These are phyloP conservation scores for Xyrichtys novacula DNA, from an alignment of 2,797 vertebrate genomes.

Conservation along the genomic window DNA sequence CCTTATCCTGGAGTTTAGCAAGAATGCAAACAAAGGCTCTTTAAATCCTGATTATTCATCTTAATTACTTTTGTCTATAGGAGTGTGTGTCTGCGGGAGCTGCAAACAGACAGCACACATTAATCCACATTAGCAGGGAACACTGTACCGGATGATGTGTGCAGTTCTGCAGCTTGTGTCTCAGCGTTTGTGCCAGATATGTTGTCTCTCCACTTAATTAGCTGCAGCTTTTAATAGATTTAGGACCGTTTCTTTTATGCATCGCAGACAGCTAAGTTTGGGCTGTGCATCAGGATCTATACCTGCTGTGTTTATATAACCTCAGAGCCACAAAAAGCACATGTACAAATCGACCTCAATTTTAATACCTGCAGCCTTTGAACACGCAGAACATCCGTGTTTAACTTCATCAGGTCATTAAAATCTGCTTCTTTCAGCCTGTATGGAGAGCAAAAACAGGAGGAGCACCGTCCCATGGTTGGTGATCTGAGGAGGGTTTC, in stretches of 20 bases:
- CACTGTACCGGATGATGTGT: conserved; percentile 62
- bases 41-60: conserved; percentile 90
- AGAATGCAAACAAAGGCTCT: conserved; percentile 86
- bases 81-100: conserved; percentile 70
- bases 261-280: background rate
- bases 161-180: conserved; percentile 61
- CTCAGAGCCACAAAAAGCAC: too few relatives aligned
- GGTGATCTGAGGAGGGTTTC: too few relatives aligned
- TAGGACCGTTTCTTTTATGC: conserved; percentile 6
- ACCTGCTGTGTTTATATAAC: too few relatives aligned
- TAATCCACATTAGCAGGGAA: conserved; percentile 93
- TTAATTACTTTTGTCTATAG: conserved; percentile 91
- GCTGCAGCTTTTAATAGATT: conserved; percentile 8
- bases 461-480: too few relatives aligned
- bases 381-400: too few relatives aligned
- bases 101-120: conserved; percentile 85
- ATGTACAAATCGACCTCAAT: too few relatives aligned
- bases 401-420: too few relatives aligned
- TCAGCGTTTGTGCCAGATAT: conserved; percentile 78
- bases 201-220: conserved; percentile 45
- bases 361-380: too few relatives aligned
- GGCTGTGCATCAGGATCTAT: background rate
- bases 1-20: conserved; percentile 82
- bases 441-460: too few relatives aligned
- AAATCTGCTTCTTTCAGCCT: too few relatives aligned